phyloP scores from a whole-genome alignment of 2,113 vertebrate genomes.

The Mormyrus lacerda region DNA sequence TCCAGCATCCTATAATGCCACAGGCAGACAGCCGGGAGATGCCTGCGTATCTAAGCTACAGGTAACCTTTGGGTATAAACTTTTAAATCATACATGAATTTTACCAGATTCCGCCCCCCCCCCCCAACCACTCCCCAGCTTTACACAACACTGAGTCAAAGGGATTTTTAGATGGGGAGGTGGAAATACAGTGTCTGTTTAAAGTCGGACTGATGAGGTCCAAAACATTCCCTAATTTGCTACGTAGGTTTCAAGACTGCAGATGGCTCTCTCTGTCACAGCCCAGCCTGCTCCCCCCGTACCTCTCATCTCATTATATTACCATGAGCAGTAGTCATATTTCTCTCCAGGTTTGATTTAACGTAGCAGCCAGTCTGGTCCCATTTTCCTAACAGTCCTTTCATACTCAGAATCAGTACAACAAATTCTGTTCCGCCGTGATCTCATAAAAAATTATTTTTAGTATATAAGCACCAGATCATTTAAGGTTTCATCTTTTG shows the following conservation, averaged over 20 bases:
- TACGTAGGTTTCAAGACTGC: neutral
- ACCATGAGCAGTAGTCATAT: no score
- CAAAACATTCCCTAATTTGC: neutral
- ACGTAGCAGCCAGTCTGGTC: neutral
- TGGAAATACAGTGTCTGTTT: neutral
- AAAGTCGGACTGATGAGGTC: neutral
- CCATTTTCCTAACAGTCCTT: constrained; percentile 2
- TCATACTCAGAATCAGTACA: neutral
- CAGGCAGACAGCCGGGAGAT: neutral
- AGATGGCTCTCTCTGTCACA: neutral
- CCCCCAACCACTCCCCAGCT: neutral
- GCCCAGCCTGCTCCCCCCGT: neutral
- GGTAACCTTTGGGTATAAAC: neutral
- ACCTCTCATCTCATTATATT: neutral
- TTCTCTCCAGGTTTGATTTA: neutral
- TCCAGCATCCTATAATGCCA: neutral
- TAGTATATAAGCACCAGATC: neutral
- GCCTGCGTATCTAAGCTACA: neutral
- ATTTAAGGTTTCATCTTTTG: neutral
- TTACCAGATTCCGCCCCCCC: neutral
- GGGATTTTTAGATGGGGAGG: neutral
- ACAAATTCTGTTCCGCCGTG: neutral
- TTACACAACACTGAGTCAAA: neutral
- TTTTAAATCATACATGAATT: neutral
- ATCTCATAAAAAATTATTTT: neutral